A percentile compares a stretch with the other conserved stretches of the same genome.
Evolutionary conservation across 2,797 vertebrate species (phyloP).

Genomic region (Chaetophractus vellerosus): DNA sequence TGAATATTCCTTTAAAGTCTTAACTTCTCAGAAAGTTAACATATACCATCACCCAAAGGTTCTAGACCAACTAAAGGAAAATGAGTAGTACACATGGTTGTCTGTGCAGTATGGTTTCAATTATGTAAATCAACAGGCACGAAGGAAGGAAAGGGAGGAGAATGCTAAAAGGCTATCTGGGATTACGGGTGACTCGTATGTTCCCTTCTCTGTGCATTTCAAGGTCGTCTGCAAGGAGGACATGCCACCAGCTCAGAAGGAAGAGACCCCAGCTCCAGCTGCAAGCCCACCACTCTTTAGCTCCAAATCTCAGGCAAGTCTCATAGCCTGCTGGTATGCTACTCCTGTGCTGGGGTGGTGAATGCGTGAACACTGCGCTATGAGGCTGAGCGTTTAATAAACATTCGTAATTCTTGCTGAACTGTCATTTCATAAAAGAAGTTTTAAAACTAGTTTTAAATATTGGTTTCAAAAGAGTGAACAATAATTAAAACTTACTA

Average conservation of each 20-base stretch:
- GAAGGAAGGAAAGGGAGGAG: not conserved
- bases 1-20: not conserved
- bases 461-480: not conserved
- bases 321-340: too few relatives aligned
- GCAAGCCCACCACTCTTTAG: not conserved
- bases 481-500: not conserved
- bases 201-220: not conserved
- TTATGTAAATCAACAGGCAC: too few relatives aligned
- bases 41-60: too few relatives aligned
- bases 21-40: not conserved
- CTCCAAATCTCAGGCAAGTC: not conserved
- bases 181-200: too few relatives aligned
- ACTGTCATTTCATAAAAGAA: not conserved
- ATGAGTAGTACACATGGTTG: rapidly evolving
- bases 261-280: not conserved
- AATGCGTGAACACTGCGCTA: not conserved
- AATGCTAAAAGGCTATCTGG: rapidly evolving
- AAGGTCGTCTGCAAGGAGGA: not conserved
- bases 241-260: rapidly evolving
- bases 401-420: not conserved
- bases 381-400: not conserved
- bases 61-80: not conserved
- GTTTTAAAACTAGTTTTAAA: not conserved
- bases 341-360: not conserved
- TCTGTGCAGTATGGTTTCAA: not conserved